phyloP scores from a whole-genome alignment of 2,113 vertebrate species.

The Spermophilus dauricus region DNA sequence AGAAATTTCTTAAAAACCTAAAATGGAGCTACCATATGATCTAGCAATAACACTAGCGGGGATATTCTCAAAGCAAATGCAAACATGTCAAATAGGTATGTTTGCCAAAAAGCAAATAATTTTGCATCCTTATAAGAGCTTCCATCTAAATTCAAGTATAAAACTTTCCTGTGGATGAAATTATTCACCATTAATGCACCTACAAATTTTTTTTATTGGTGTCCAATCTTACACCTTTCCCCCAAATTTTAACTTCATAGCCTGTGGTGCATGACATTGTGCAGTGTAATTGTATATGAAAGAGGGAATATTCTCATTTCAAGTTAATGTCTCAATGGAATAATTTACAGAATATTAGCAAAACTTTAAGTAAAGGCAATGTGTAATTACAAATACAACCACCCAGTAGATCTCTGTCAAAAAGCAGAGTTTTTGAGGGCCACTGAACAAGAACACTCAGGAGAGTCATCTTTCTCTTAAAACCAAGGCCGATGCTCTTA shows the following conservation, averaged over 20 bases:
- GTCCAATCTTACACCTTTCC: neutral
- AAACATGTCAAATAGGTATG: neutral
- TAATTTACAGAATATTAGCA: conserved; percentile 32
- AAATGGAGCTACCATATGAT: neutral
- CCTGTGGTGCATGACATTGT: neutral
- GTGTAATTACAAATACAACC: conserved; percentile 67
- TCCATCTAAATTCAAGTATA: neutral
- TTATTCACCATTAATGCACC: neutral
- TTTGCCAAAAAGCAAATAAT: neutral
- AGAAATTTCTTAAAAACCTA: neutral
- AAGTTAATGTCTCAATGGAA: conserved; percentile 58
- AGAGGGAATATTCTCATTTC: neutral
- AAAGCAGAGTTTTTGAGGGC: conserved; percentile 67
- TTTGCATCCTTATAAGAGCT: neutral
- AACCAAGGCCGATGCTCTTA: conserved; percentile 70
- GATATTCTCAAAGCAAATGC: neutral
- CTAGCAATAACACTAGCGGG: accelerated
- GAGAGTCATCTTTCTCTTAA: conserved; percentile 79
- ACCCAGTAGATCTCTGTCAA: conserved; percentile 49
- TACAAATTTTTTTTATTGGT: conserved; percentile 24
- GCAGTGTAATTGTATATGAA: conserved; percentile 23
- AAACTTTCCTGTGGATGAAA: neutral
- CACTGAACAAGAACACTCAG: conserved; percentile 67
- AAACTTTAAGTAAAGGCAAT: conserved; percentile 73
- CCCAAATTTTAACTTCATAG: neutral